phyloP scores from a whole-genome alignment of 1,140 invertebrate species.

The Lasioglossum baleicum region DNA sequence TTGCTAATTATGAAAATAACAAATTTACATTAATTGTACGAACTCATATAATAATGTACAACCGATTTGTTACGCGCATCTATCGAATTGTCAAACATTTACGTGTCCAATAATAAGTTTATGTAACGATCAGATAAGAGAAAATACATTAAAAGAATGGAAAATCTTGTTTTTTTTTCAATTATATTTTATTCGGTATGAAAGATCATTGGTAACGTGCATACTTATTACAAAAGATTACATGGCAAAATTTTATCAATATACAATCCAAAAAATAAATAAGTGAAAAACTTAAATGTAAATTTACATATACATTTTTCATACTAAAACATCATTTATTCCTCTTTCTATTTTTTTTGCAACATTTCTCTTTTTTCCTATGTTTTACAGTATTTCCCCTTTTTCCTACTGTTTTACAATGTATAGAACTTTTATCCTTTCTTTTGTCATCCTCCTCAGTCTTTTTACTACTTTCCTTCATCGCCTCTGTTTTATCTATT shows the following conservation, averaged over 20 bases:
- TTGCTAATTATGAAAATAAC: too few relatives aligned
- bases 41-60: not conserved
- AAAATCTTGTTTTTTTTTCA: not conserved
- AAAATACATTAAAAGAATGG: not conserved
- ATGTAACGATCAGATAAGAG: conserved; percentile 2
- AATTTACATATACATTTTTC: not conserved
- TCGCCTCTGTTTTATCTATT: not conserved
- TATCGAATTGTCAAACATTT: conserved; percentile 4
- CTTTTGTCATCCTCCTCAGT: not conserved
- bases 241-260: conserved; percentile 10
- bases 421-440: too few relatives aligned
- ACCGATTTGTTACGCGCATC: conserved; percentile 5
- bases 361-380: too few relatives aligned
- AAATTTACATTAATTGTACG: too few relatives aligned
- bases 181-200: not conserved
- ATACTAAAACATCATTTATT: not conserved
- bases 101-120: conserved; percentile 21
- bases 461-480: not conserved
- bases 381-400: not conserved
- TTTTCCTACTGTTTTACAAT: too few relatives aligned
- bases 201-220: not conserved
- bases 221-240: not conserved
- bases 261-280: conserved; percentile 23
- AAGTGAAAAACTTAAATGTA: not conserved
- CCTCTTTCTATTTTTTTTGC: not conserved